These are phyloP conservation scores for Chlorodrepanis virens DNA, from an alignment of 2,113 vertebrate genomes.

Conservation along the genomic window DNA sequence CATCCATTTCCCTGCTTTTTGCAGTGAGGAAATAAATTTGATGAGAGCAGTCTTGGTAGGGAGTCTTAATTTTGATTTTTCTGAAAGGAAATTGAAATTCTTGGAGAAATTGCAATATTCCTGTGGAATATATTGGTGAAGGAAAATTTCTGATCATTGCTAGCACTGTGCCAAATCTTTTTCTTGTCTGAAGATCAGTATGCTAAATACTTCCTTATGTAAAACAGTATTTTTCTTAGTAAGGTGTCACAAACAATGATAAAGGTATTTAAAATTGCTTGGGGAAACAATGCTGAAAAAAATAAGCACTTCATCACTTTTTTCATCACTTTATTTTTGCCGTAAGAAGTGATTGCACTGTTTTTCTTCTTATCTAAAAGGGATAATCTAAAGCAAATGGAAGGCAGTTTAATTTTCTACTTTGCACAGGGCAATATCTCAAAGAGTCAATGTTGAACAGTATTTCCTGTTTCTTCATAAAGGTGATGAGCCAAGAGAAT, in stretches of 20 bases:
- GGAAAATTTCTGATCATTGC: not conserved
- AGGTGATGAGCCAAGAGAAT: not conserved
- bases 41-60: not conserved
- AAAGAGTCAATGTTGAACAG: not conserved
- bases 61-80: not conserved
- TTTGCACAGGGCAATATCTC: slow-evolving; percentile 19
- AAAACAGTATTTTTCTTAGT: not conserved
- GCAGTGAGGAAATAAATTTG: not conserved
- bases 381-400: slow-evolving; percentile 38
- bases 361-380: slow-evolving; percentile 28
- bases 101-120: not conserved
- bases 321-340: slow-evolving; percentile 39
- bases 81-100: not conserved
- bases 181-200: not conserved
- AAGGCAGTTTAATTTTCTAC: slow-evolving; percentile 51
- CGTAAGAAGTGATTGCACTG: not conserved
- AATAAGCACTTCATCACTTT: not conserved
- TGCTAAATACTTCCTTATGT: not conserved
- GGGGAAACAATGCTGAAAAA: not conserved
- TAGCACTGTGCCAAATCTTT: not conserved
- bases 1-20: not conserved
- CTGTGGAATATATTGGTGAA: not conserved
- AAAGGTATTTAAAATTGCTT: slow-evolving; percentile 30
- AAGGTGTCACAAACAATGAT: slow-evolving; percentile 7
- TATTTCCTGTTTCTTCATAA: slow-evolving; percentile 12